Evolutionary conservation across 2,888 invertebrate genomes (phyloP).

Genomic region (Pandemis corylana): DNA sequence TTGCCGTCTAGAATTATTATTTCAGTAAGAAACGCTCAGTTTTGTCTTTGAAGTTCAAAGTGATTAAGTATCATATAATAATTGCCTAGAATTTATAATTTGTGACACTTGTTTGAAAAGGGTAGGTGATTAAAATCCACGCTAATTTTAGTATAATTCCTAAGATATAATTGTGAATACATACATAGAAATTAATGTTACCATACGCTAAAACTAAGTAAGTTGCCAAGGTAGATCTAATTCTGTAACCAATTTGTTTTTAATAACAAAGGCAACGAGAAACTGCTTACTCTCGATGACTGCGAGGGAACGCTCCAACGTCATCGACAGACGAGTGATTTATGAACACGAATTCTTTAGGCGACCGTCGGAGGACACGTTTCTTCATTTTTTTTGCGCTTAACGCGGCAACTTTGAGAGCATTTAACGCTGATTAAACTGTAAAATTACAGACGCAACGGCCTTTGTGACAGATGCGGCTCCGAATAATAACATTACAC

Average conservation of each 20-base stretch:
- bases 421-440: conserved; percentile 86
- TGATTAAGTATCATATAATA: conserved; percentile 59
- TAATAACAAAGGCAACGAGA: conserved; percentile 37
- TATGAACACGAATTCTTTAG: conserved; percentile 72
- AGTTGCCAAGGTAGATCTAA: neutral
- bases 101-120: conserved; percentile 23
- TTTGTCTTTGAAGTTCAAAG: conserved; percentile 61
- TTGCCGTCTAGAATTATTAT: conserved; percentile 62
- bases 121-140: neutral
- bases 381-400: conserved; percentile 63
- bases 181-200: neutral
- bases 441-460: conserved; percentile 82
- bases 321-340: conserved; percentile 75
- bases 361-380: conserved; percentile 61
- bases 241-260: conserved; percentile 30
- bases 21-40: conserved; percentile 44
- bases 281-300: conserved; percentile 38
- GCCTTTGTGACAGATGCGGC: conserved; percentile 83
- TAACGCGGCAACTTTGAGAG: conserved; percentile 73
- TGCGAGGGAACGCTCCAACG: conserved; percentile 56
- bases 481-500: conserved; percentile 81
- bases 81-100: conserved; percentile 52
- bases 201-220: neutral
- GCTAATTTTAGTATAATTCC: neutral
- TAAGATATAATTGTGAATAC: neutral